phyloP scores from a whole-genome alignment of 2,888 invertebrate species.

The Lamellibrachia satsuma region DNA sequence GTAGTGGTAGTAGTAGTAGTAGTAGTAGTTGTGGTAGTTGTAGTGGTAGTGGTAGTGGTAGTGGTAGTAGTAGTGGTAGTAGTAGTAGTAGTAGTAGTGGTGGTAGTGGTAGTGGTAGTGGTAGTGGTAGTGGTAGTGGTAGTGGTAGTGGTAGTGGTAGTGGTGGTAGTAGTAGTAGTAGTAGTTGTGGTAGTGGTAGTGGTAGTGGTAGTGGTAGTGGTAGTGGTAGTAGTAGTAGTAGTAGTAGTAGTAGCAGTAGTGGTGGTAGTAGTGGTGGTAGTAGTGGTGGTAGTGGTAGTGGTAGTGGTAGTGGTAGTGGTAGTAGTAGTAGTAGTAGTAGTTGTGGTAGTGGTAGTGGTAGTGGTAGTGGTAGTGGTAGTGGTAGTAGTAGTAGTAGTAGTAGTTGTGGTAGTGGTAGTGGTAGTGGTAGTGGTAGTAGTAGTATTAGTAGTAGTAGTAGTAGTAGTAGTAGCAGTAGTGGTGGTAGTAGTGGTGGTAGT shows the following conservation, averaged over 20 bases:
- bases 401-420: neutral
- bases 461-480: constrained; percentile 19
- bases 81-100: constrained; percentile 19
- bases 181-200: constrained; percentile 1
- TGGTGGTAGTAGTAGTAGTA: constrained; percentile 14
- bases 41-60: constrained; percentile 21
- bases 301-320: neutral
- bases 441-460: constrained; percentile 17
- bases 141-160: constrained; percentile 14
- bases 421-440: constrained; percentile 22
- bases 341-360: constrained; percentile 17
- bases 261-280: constrained; percentile 6
- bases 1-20: constrained; percentile 18
- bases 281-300: neutral
- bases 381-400: constrained; percentile 21
- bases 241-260: constrained; percentile 24
- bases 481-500: constrained; percentile 14
- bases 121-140: neutral
- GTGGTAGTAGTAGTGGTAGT: constrained; percentile 23
- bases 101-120: neutral
- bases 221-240: constrained; percentile 14
- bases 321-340: constrained; percentile 21
- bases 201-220: neutral
- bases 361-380: neutral
- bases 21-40: constrained; percentile 14